Base-by-base conservation (phyloP, 2,797 vertebrate species). In the Muraenolepis orangiensis region DNA sequence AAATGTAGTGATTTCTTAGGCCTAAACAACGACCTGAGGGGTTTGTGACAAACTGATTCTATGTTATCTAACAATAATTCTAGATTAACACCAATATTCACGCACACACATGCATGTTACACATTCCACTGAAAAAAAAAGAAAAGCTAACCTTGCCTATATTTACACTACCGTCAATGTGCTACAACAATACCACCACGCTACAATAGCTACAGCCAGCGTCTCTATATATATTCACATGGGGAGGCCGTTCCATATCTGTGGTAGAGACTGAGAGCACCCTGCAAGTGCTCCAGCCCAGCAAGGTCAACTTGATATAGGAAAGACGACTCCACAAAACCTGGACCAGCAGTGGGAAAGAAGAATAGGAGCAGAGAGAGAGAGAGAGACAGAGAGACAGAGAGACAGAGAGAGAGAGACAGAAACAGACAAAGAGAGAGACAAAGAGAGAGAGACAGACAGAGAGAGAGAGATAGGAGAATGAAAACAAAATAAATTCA, bases 291-390 rank as follows among this genome's bases (percentile, higher is more conserved):
- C 92, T 96, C 94, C 93, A 96, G 93, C 89, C 95, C 95, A 87
- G 95, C 95, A 94, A 97, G 95, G 95, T 96, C 93, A 92, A 97
- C 93, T 64, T 92, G 90, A 96, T 90, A 95, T 93, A 95, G 95
- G 93, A 95, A 95, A 94, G 95, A 94, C 88, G 96, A 95, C 90
- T 96, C 95, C 92, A 95, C 94, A 95, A 95, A 96, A 95, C 95
- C 96, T 97, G 94, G 91, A 89, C 90, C 89, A 88, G 84, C 82
- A 82, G 73, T 20, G 18, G n/a, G 28, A 46, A 81, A 83, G 73
- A 78, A 38, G 79, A 78, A 86, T 80, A 85, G 72, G 87, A 74
- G 87, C 80, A 87, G 81, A 94, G 91, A 85, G 91, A 87, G 86
- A 81, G 91, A 40, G 79, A 82, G 80, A 83, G 86, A 81, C 91